These are phyloP conservation scores for Hirtodrosophila histrioides DNA, from an alignment of 2,888 invertebrate genomes.

Conservation along the genomic window DNA sequence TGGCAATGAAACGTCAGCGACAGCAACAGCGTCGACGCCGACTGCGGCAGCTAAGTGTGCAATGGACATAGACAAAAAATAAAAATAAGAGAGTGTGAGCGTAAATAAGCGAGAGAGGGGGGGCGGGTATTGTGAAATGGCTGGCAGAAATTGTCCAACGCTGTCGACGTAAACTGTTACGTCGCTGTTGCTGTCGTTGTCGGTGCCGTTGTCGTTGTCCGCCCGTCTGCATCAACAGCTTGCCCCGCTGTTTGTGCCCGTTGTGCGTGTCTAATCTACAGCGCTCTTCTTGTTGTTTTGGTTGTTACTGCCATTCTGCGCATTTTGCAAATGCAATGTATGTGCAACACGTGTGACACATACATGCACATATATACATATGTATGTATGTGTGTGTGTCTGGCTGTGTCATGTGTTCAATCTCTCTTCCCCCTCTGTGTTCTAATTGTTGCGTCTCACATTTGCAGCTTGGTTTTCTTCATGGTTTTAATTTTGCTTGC, in stretches of 20 bases:
- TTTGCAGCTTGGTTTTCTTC: constrained; percentile 19
- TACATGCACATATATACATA: constrained; percentile 7
- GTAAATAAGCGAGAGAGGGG: constrained; percentile 12
- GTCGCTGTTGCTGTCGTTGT: neutral
- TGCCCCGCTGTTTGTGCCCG: constrained; percentile 41
- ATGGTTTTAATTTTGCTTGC: constrained; percentile 13
- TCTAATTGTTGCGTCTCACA: constrained; percentile 27
- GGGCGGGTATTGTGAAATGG: constrained; percentile 42
- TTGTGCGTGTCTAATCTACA: constrained; percentile 67
- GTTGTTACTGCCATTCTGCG: constrained; percentile 12
- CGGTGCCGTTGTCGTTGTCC: too few species aligned
- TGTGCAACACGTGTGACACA: constrained; percentile 68
- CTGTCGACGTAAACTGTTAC: constrained; percentile 6
- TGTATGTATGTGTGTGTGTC: neutral
- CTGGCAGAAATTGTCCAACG: constrained; percentile 31
- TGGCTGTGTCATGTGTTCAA: too few species aligned
- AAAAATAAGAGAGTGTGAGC: constrained; percentile 13
- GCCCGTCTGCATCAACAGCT: constrained; percentile 15
- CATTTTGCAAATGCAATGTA: constrained; percentile 43
- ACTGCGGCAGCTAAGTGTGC: constrained; percentile 41
- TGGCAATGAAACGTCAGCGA: constrained; percentile 67
- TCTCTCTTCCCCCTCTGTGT: constrained; percentile 15
- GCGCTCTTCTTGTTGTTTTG: constrained; percentile 4
- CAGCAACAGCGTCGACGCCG: constrained; percentile 11
- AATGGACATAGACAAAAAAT: constrained; percentile 31